Evolutionary conservation across 2,888 invertebrate species (phyloP).

Genomic region (Chromoteleia sp.): DNA sequence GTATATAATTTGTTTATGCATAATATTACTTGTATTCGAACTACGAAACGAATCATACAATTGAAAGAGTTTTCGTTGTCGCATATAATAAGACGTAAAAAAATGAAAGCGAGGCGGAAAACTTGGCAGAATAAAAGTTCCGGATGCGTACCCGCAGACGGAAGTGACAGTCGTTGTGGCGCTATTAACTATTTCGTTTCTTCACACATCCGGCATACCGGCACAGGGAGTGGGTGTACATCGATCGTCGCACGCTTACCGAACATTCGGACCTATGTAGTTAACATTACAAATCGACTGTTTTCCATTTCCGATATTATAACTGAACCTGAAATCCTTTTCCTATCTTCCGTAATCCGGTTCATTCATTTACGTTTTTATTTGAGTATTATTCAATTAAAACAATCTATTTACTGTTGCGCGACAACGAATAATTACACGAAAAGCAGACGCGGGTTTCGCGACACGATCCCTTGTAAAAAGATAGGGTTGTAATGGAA

Average conservation of each 20-base stretch:
- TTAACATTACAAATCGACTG: slow-evolving; percentile 17
- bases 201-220: slow-evolving; percentile 66
- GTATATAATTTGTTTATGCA: not conserved
- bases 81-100: slow-evolving; percentile 12
- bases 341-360: not conserved
- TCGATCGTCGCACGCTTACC: slow-evolving; percentile 49
- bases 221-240: slow-evolving; percentile 68
- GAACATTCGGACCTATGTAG: slow-evolving; percentile 4
- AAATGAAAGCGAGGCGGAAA: slow-evolving; percentile 29
- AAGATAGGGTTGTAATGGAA: slow-evolving; percentile 44
- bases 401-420: not conserved
- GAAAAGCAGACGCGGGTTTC: slow-evolving; percentile 4
- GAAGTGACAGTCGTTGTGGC: slow-evolving; percentile 76
- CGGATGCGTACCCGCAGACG: slow-evolving; percentile 73
- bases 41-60: slow-evolving; percentile 15
- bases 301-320: slow-evolving; percentile 31
- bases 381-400: not conserved
- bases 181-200: slow-evolving; percentile 78
- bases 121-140: slow-evolving; percentile 74
- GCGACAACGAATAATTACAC: too few relatives aligned
- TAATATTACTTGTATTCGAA: too few relatives aligned
- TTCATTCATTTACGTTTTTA: not conserved
- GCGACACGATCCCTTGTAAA: slow-evolving; percentile 13
- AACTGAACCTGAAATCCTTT: slow-evolving; percentile 28
- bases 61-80: slow-evolving; percentile 22